Percentiles rank a stretch among this genome's conserved stretches.
These are phyloP conservation scores for Ophion ellenae DNA, from an alignment of 2,888 invertebrate genomes.

Conservation along the genomic window DNA sequence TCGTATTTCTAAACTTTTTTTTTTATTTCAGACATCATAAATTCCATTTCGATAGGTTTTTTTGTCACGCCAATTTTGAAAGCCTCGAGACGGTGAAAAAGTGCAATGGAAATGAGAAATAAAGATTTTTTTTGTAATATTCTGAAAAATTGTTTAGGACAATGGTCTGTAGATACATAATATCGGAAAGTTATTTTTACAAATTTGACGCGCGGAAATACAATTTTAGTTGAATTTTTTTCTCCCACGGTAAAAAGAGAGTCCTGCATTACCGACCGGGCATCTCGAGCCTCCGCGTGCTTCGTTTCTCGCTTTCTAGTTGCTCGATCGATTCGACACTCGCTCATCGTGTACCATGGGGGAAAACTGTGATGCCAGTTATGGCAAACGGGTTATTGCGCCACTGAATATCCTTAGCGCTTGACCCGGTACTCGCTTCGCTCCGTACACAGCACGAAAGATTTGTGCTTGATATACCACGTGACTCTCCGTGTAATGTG, in stretches of 20 bases:
- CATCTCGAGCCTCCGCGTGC: constrained; percentile 4
- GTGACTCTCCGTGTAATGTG: constrained; percentile 21
- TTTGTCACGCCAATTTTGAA: too few relatives aligned
- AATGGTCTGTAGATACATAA: too few relatives aligned
- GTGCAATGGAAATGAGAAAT: too few relatives aligned
- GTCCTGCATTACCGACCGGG: constrained; percentile 28
- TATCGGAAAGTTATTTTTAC: too few relatives aligned
- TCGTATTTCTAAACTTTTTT: too few relatives aligned
- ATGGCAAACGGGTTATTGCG: constrained; percentile 57
- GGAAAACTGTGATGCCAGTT: constrained; percentile 43
- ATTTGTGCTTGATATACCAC: constrained; percentile 34
- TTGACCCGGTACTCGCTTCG: constrained; percentile 47
- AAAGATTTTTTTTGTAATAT: neutral
- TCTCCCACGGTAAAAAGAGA: neutral
- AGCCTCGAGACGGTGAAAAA: too few relatives aligned
- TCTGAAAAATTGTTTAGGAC: neutral
- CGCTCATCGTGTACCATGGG: constrained; percentile 40
- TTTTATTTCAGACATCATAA: too few relatives aligned
- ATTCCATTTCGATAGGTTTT: too few relatives aligned
- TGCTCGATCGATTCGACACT: constrained; percentile 40
- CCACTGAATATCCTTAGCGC: constrained; percentile 49
- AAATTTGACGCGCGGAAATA: too few relatives aligned
- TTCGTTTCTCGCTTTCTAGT: constrained; percentile 27
- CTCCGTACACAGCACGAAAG: constrained; percentile 20
- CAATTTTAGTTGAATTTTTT: neutral